A percentile compares a stretch with the other conserved stretches of the same genome.
phyloP scores from a whole-genome alignment of 1,140 invertebrate species.

The Phocides pigmalion region DNA sequence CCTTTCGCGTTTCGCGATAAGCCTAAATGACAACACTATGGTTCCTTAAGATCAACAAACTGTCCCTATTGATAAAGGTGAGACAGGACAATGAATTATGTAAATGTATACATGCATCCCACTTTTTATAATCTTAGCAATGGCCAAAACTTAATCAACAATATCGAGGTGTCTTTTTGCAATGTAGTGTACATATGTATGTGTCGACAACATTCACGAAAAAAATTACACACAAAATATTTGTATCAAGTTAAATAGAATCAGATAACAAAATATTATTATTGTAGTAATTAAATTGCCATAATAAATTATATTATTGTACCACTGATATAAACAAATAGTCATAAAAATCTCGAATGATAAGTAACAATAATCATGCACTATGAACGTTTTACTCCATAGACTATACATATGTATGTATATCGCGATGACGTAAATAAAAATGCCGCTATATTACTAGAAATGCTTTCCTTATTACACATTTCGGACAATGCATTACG shows the following conservation, averaged over 20 bases:
- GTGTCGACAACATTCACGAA: too few species aligned
- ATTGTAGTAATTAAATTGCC: too few species aligned
- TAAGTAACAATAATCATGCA: not conserved
- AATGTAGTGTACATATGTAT: too few species aligned
- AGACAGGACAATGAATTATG: slow-evolving; percentile 26
- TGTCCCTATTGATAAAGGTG: slow-evolving; percentile 10
- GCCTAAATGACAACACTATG: slow-evolving; percentile 51
- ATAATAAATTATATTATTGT: too few species aligned
- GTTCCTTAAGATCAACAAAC: not conserved
- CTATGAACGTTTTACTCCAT: not conserved
- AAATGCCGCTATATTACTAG: slow-evolving; percentile 35
- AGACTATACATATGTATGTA: too few species aligned
- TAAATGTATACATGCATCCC: slow-evolving; percentile 7
- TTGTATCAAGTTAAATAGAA: too few species aligned
- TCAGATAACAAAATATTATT: too few species aligned
- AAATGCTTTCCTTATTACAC: slow-evolving; percentile 39
- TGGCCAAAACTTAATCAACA: too few species aligned
- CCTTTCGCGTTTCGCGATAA: slow-evolving; percentile 52
- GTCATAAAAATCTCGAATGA: not conserved
- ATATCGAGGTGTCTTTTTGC: too few species aligned
- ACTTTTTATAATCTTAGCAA: slow-evolving; percentile 1
- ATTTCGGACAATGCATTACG: slow-evolving; percentile 51
- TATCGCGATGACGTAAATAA: slow-evolving; percentile 36
- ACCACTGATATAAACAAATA: too few species aligned
- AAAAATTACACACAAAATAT: too few species aligned